Evolutionary conservation across 2,113 vertebrate genomes (phyloP), one percentile per base, ranked within the genome.

Genomic region (Mesoclemmys tuberculata): DNA sequence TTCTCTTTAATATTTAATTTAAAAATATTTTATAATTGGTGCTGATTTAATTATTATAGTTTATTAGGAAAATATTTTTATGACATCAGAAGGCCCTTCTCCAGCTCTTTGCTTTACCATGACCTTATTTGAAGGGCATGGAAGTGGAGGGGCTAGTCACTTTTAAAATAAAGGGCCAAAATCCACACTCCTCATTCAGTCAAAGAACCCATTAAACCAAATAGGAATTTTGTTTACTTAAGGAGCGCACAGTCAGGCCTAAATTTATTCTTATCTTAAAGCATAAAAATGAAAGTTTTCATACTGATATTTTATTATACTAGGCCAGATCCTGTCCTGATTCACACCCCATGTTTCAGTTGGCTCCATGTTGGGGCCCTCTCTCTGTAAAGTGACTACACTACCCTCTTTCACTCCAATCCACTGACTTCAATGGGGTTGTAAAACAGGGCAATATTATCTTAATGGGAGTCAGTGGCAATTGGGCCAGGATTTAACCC

Each of bases 41-140:
- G 0, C 82, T 85, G 75, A 56, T 52, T 61, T 10, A 0, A 56
- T 22, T 41, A 0, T 14, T 85, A 7, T 78, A 0, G 0, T 68
- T 5, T 14, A 68, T 0, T 68, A 41, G 13, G 49, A 87, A 84
- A 80, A 7, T 8, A 87, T 92, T 38, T 82, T 0, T 41, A n/a
- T 80, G 3, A 10, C 4, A 79, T 92, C 35, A 5, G 61, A 90
- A 75, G 1, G 3, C 12, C 82, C 2, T 2, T 84, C 81, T 78
- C 10, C 4, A 27, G 0, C 55, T 74, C 10, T 49, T 83, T 3
- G 10, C 0, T 29, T 82, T 95, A 38, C 0, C 1, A 21, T 55
- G 4, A 54, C 22, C 78, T 11, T 85, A 61, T n/a, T 81, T 41
- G 75, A 92, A 95, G 87, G 24, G 18, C 3, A 1, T 3, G 10